phyloP scores from a whole-genome alignment of 2,888 invertebrate species.

The Copidosoma aretas region DNA sequence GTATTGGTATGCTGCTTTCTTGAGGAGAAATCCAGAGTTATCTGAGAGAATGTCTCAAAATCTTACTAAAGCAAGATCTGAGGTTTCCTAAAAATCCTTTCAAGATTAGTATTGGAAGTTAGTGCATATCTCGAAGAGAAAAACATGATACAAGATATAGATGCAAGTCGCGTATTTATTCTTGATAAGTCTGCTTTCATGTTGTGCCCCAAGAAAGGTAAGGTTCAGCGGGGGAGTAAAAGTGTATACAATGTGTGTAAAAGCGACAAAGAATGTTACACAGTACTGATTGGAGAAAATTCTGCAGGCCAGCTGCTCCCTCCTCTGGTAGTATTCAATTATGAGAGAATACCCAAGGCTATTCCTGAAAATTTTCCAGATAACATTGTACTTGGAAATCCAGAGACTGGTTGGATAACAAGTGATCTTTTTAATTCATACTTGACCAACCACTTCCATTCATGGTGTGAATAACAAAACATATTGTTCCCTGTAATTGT shows the following conservation, averaged over 20 bases:
- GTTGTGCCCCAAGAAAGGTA: constrained; percentile 43
- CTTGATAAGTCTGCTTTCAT: constrained; percentile 48
- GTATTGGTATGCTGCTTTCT: constrained; percentile 6
- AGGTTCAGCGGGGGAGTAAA: constrained; percentile 39
- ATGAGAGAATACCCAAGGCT: constrained; percentile 12
- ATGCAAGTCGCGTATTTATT: constrained; percentile 28
- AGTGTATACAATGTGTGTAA: not conserved
- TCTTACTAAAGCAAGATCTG: not conserved
- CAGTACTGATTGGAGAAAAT: constrained; percentile 5
- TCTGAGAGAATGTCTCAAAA: not conserved
- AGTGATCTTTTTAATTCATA: constrained; percentile 45
- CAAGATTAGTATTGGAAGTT: constrained; percentile 49
- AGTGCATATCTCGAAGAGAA: not conserved
- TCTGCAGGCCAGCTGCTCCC: constrained; percentile 11
- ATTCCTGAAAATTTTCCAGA: not conserved
- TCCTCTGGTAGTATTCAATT: constrained; percentile 44
- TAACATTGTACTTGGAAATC: constrained; percentile 37
- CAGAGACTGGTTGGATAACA: constrained; percentile 48
- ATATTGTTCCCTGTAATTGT: constrained; percentile 41
- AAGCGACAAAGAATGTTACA: constrained; percentile 7
- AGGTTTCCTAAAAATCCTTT: not conserved
- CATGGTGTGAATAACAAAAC: constrained; percentile 6
- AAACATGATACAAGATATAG: constrained; percentile 21
- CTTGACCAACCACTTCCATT: constrained; percentile 41
- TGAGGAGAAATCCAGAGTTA: constrained; percentile 9